A percentile compares a stretch with the other conserved stretches of the same genome.
These are phyloP conservation scores for Cantharis nigra DNA, from an alignment of 2,888 invertebrate genomes.

Conservation along the genomic window DNA sequence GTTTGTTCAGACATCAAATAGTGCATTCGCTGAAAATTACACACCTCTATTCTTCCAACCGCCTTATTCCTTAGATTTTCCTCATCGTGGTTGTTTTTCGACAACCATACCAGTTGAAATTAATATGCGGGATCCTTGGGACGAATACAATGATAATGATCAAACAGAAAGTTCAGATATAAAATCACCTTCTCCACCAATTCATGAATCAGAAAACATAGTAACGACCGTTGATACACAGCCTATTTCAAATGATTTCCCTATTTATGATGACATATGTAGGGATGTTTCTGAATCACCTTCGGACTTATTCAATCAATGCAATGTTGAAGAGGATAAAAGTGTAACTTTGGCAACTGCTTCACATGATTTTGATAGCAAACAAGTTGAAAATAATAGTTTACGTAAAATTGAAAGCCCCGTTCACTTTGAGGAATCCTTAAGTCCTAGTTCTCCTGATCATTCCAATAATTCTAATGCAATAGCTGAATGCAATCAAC, in stretches of 20 bases:
- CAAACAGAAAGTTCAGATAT: not conserved
- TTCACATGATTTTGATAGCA: not conserved
- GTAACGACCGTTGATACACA: not conserved
- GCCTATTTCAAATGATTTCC: not conserved
- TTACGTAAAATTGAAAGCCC: not conserved
- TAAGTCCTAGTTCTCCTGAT: not conserved
- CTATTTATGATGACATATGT: not conserved
- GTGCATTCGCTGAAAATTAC: conserved; percentile 38
- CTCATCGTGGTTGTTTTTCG: not conserved
- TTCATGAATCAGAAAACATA: not conserved
- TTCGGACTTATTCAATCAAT: not conserved
- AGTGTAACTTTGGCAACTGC: not conserved
- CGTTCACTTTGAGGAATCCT: conserved; percentile 3
- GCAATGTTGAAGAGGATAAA: not conserved
- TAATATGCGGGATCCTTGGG: conserved; percentile 74
- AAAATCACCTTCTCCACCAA: not conserved
- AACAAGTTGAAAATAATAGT: not conserved
- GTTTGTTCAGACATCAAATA: conserved; percentile 47
- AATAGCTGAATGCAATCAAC: conserved; percentile 24
- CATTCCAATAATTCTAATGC: conserved; percentile 5
- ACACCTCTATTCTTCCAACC: conserved; percentile 23
- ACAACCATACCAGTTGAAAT: not conserved
- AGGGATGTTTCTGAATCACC: not conserved
- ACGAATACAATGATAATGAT: conserved; percentile 59
- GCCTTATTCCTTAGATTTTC: conserved; percentile 4